Evolutionary conservation across 2,888 invertebrate genomes (phyloP), one percentile per base, ranked within the genome.

Genomic region (Chloroclystis v-ata): DNA sequence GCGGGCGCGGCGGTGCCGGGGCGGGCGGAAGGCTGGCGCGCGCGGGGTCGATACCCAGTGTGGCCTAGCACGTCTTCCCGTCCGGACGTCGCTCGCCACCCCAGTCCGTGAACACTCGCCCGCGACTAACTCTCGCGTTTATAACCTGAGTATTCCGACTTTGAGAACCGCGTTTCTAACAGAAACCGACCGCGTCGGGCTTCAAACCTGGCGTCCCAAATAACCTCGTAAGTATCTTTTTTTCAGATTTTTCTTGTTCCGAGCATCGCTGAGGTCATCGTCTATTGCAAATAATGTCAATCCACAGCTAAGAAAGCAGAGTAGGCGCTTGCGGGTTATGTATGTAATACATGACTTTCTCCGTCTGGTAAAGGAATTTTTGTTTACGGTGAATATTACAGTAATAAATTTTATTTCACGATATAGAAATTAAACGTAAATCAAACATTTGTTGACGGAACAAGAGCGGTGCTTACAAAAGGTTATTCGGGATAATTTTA

Each of bases 21-120:
- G 69, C 61, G 67, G 69, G 59, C 57, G 61, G 74, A 58, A 60
- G 62, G 60, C 57, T 60, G 64, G 67, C 70, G 67, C 73, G 66
- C 69, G 74, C 67, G 80, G 74, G 82, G 84, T 82, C 83, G 84
- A 83, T 84, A 83, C 72, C 75, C 78, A 79, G 84, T 82, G 76
- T 73, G 68, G 63, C 64, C 58, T 62, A 65, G 61, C 62, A 60
- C 61, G 54, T 70, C 61, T 60, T 50, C 53, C 69, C 54, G 67
- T 59, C 44, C 64, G 64, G 74, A 69, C 73, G 77, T 56, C 63
- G 60, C 53, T 57, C 52, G 54, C 52, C 46, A 48, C 47, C 49
- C 48, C n/a, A n/a, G n/a, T 20, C 44, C 49, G 50, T 45, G 51
- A 47, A 58, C 53, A 47, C 61, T 63, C 67, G 61, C 56, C 54